Base-by-base conservation (phyloP, 2,888 invertebrate species). In the Orgyia antiqua region DNA sequence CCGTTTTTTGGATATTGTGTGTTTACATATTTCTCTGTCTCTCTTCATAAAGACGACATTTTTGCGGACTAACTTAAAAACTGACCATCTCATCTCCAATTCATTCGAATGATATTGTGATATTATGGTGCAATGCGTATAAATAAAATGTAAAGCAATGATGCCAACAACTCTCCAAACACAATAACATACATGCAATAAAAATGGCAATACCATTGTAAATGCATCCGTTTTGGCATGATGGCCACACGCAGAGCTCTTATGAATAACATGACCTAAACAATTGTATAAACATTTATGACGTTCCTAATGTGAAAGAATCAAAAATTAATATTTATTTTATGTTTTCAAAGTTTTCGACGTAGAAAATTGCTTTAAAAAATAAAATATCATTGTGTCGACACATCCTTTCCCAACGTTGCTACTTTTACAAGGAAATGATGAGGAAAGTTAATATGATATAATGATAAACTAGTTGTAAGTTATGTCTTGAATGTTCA, bases 151-250 rank as follows among this genome's bases (percentile, higher is more conserved):
- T 15, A 30, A 31, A 37, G 29, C 33, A 31, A 35, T 47, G 45
- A 63, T 68, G 63, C 63, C 63, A 65, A 64, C 54, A 46, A 41
- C 42, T 41, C 42, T 37, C 50, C 55, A 54, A 53, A 56, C 45
- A 47, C 51, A 49, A 56, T 51, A 8, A 13, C 53, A 46, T 8
- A 58, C 49, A 52, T 46, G 49, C 57, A 51, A 60, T 66, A 59
- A 64, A 66, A 61, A 64, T 51, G 53, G 57, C 62, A 51, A 52
- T 51, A 42, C 35, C 33, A 44, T 58, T 52, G 59, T 64, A 60
- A 59, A 58, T 47, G 57, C 42, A 36, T 52, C 49, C 53, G 54
- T 65, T 66, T 70, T 68, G 70, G 66, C 68, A 64, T 61, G 58
- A 68, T 63, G 58, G 62, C 57, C 50, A 50, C 41, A 52, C 36